Percentiles rank a stretch among this genome's conserved stretches.
phyloP scores from a whole-genome alignment of 1,140 invertebrate genomes.

The Asobara japonica region DNA sequence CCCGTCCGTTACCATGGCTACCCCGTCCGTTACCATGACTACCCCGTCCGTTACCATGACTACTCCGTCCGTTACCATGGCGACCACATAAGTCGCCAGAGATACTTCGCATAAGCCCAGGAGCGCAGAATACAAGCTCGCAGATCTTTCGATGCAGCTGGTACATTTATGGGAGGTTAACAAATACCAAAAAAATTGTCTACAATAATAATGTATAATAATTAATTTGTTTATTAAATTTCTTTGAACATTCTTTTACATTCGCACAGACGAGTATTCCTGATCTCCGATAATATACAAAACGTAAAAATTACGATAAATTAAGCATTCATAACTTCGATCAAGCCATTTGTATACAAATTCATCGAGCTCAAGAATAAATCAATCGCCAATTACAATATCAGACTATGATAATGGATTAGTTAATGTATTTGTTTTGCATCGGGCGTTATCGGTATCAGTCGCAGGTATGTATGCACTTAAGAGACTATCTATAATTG shows the following conservation, averaged over 20 bases:
- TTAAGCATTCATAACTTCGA: neutral
- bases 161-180: too few species aligned
- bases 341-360: neutral
- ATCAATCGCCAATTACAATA: neutral
- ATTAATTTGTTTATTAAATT: neutral
- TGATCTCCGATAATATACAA: neutral
- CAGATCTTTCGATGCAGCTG: too few species aligned
- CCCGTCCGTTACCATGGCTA: too few species aligned
- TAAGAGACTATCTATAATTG: neutral
- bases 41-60: too few species aligned
- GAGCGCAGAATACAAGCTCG: too few species aligned
- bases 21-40: too few species aligned
- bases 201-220: too few species aligned
- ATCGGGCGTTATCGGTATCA: neutral
- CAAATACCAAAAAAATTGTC: too few species aligned
- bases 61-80: too few species aligned
- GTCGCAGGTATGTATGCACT: constrained; percentile 1
- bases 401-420: constrained; percentile 4
- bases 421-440: constrained; percentile 1
- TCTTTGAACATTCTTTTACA: neutral
- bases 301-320: neutral
- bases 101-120: too few species aligned
- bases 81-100: too few species aligned
- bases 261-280: neutral
- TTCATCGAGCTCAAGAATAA: neutral